Conservation (phyloP, 2,113 vertebrate genomes). For the Trichomycterus rosablanca region DNA sequence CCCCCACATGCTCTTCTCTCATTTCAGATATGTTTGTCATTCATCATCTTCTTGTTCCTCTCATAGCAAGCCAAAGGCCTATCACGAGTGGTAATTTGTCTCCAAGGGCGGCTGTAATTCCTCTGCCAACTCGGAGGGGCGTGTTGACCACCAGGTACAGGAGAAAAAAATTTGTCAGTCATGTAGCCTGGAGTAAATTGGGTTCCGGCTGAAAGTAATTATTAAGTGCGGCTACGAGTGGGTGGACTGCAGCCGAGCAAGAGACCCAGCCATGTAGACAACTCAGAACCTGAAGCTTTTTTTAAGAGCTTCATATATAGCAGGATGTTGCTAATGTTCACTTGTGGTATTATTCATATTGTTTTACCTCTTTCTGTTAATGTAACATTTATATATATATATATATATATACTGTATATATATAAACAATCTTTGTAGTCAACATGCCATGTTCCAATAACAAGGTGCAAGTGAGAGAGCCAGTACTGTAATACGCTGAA, state of each 20-base stretch:
- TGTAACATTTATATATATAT: no score
- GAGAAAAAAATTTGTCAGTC: constrained; percentile 68
- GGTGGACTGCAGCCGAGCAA: constrained; percentile 40
- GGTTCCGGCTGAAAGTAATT: constrained; percentile 64
- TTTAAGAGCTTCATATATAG: no score
- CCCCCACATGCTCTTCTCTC: constrained; percentile 58
- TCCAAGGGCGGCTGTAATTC: constrained; percentile 68
- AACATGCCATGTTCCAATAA: no score
- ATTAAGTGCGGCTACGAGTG: constrained; percentile 61
- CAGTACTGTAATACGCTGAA: no score
- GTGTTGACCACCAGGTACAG: constrained; percentile 57
- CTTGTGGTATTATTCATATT: no score
- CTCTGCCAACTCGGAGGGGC: constrained; percentile 60
- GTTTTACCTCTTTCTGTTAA: no score
- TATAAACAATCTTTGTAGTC: no score
- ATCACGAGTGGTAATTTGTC: constrained; percentile 67
- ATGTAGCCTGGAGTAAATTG: constrained; percentile 63
- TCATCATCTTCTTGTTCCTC: constrained; percentile 65
- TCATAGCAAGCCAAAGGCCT: constrained; percentile 61
- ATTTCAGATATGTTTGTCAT: constrained; percentile 65
- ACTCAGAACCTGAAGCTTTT: constrained; percentile 11
- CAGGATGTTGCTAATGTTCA: no score
- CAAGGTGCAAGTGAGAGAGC: no score
- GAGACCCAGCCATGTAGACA: constrained; percentile 15
- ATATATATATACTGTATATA: no score